Base-by-base conservation (phyloP, 2,888 invertebrate species). In the Tenthredo scrophulariae region DNA sequence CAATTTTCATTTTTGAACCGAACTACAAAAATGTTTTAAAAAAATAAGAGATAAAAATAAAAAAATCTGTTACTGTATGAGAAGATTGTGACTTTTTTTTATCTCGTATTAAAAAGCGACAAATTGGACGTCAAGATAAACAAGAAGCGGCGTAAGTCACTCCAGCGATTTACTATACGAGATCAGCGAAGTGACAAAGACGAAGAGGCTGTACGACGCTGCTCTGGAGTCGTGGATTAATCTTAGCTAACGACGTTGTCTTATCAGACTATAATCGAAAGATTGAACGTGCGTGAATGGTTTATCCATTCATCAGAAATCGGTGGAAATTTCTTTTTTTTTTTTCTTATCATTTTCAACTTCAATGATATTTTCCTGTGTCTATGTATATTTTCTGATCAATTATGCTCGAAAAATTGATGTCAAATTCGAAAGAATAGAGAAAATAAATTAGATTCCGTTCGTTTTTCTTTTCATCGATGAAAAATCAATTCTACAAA, bases 181-280 rank as follows among this genome's bases (percentile, higher is more conserved):
- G 77, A 77, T 54, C 54, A 50, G 33, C n/a, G 29, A 77, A 29
- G 77, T 77, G 77, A 77, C 77, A 54, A 54, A 33, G 77, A 77
- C 77, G 46, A 77, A 77, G 50, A 54, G 46, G 33, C 22, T 74
- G 26, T 22, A 74, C n/a, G 22, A 40, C 33, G 33, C 18, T 15
- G 5, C 18, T 33, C 6, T 67, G 43, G 4, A 40, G 40, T 13
- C n/a, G 18, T 54, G 29, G 46, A 77, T 50, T 50, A 50, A 33
- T 77, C 33, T 29, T 33, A 54, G 40, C 40, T 77, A 54, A 77
- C 54, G 62, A 13, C 62, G 26, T 62, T 62, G 62, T 62, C 26
- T 22, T 13, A 62, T 62, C 72, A 43, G 72, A 74, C 43, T 74
- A 74, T 74, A 74, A 74, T 74, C 26, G n/a, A 43, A 43, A 22